A percentile compares a stretch with the other conserved stretches of the same genome.
These are phyloP conservation scores for Brachionus rubens DNA, from an alignment of 1,140 invertebrate species.

Conservation along the genomic window DNA sequence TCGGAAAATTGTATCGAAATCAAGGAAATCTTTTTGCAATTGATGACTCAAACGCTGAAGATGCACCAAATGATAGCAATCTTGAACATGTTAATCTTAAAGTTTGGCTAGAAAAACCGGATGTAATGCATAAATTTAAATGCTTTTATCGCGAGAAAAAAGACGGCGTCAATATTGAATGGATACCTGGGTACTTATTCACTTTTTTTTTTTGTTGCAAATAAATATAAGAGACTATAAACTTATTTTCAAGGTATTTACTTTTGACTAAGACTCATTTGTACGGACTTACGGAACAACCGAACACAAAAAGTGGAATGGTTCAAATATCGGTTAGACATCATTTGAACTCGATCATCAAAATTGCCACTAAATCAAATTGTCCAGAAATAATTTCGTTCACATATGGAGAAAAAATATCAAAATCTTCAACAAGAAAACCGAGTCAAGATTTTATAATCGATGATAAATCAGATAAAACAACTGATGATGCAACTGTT, in stretches of 20 bases:
- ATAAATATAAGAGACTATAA: constrained; percentile 29
- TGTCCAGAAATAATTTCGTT: constrained; percentile 41
- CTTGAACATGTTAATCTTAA: constrained; percentile 66
- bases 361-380: constrained; percentile 40
- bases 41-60: constrained; percentile 76
- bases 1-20: constrained; percentile 79
- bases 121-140: constrained; percentile 77
- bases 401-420: constrained; percentile 25
- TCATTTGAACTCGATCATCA: constrained; percentile 35
- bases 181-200: constrained; percentile 46
- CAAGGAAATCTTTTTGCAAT: constrained; percentile 89
- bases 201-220: no score
- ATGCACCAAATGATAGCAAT: constrained; percentile 54
- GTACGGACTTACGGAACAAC: constrained; percentile 67
- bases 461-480: background rate
- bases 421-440: background rate
- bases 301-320: constrained; percentile 5
- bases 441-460: background rate
- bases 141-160: constrained; percentile 86
- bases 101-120: constrained; percentile 75
- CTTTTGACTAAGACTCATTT: constrained; percentile 83
- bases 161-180: constrained; percentile 77
- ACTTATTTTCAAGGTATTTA: constrained; percentile 58
- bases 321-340: constrained; percentile 28
- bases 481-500: background rate